Base-by-base conservation (phyloP, 2,888 invertebrate genomes). In the Phengaris alcon region DNA sequence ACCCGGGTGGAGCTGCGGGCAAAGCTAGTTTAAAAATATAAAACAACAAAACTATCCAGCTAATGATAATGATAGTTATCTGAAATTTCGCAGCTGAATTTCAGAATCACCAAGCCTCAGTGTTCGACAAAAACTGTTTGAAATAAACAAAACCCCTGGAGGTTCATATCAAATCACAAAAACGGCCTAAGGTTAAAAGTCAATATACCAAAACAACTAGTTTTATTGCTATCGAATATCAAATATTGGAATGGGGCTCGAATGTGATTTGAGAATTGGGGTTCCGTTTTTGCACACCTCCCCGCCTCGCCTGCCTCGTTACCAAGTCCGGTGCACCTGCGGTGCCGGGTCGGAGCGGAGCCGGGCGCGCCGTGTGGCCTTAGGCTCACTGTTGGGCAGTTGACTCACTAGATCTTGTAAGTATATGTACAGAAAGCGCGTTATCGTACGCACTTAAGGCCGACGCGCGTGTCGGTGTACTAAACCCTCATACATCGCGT, bases 91-190 rank as follows among this genome's bases (percentile, higher is more conserved):
- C 22, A 35, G 1, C 35, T 12, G 35, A 64, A 64, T 64, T 35
- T 64, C 22, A 12, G 13, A 64, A 35, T 2, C 5, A 10, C 44
- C 64, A 6, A 64, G 64, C 35, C 35, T 12, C 35, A 64, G 44
- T 44, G 13, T 64, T 64, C 64, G 35, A 64, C 35, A 73, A 73
- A 70, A 77, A 69, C 68, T 22, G 75, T 77, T 77, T 59, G 75
- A 76, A 76, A 70, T 48, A 75, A 48, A 69, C 76, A 69, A 75
- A 73, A 75, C 75, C 75, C 69, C 69, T 46, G 70, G 59, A 48
- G 73, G 73, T 68, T 55, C 73, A 75, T 77, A 77, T 75, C 75
- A 74, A 75, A 77, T 75, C 75, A 69, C 77, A 76, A 69, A 69
- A 69, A 69, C 69, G 69, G 75, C 64, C 68, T n/a, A 68, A 48